A percentile compares a stretch with the other conserved stretches of the same genome.
Conservation (phyloP, 2,888 invertebrate species). For the Eupsilia transversa region DNA sequence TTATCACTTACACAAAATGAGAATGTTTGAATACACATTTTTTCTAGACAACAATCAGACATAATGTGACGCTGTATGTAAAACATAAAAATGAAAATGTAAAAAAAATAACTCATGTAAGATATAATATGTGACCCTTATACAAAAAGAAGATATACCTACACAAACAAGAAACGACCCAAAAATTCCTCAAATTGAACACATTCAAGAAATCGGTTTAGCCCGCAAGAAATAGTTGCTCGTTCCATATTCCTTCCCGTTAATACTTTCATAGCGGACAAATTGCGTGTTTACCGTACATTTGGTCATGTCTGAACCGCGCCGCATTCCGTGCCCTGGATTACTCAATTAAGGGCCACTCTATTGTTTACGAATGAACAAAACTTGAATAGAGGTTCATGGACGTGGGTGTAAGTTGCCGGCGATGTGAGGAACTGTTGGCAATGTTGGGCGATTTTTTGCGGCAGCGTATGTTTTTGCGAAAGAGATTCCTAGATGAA, state of each 20-base stretch:
- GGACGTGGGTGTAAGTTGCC: neutral
- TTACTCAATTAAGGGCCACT: conserved; percentile 66
- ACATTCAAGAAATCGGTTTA: conserved; percentile 31
- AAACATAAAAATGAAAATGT: neutral
- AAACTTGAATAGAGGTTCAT: conserved; percentile 43
- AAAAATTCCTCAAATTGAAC: conserved; percentile 39
- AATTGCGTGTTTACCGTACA: conserved; percentile 63
- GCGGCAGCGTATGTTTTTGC: neutral
- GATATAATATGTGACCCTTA: neutral
- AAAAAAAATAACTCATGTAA: neutral
- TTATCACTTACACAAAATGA: neutral
- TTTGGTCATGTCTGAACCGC: conserved; percentile 60
- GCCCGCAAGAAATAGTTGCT: conserved; percentile 25
- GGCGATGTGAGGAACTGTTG: neutral
- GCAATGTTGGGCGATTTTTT: neutral
- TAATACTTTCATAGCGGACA: conserved; percentile 54
- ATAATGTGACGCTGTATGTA: neutral
- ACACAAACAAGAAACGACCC: neutral
- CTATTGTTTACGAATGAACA: conserved; percentile 62
- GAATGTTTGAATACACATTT: neutral
- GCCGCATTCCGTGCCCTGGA: conserved; percentile 60
- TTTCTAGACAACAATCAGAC: too few species aligned
- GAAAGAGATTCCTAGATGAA: neutral
- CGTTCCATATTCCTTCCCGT: conserved; percentile 13
- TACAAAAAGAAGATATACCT: conserved; percentile 4